Evolutionary conservation across 2,113 vertebrate genomes (phyloP).

Genomic region (Amblyopsis rosae): DNA sequence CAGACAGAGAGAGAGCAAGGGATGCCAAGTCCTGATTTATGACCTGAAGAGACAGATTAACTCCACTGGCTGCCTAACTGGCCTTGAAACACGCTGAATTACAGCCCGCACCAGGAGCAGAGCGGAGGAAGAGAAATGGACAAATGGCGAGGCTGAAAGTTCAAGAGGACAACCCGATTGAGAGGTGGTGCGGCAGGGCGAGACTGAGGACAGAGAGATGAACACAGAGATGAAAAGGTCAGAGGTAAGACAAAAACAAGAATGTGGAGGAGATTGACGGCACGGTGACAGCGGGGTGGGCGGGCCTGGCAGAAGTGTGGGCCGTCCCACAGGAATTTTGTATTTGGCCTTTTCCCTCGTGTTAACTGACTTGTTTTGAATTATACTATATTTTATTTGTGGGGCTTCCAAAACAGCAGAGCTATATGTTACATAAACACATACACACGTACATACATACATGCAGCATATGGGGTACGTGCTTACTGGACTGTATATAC

Average conservation of each 20-base stretch:
- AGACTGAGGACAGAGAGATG: slow-evolving; percentile 45
- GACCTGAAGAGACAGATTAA: slow-evolving; percentile 78
- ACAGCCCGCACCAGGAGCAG: slow-evolving; percentile 42
- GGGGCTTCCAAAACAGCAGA: no score
- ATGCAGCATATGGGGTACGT: no score
- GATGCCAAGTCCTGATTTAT: slow-evolving; percentile 74
- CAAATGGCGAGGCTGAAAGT: slow-evolving; percentile 68
- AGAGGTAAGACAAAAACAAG: slow-evolving; percentile 65
- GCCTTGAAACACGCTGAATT: slow-evolving; percentile 78
- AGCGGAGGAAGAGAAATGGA: slow-evolving; percentile 49
- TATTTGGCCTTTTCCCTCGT: no score
- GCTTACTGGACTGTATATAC: no score
- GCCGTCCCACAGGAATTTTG: no score
- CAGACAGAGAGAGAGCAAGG: slow-evolving; percentile 46
- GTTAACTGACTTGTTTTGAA: no score
- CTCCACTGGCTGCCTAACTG: slow-evolving; percentile 77
- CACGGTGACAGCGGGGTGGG: background rate
- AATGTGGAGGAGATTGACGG: slow-evolving; percentile 55
- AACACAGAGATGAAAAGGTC: slow-evolving; percentile 72
- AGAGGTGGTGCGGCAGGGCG: slow-evolving; percentile 58
- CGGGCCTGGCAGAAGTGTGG: slow-evolving; percentile 13
- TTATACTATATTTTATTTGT: no score
- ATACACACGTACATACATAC: no score
- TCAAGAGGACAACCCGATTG: slow-evolving; percentile 59
- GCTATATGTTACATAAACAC: no score